Percentiles rank a stretch among this genome's conserved stretches.
phyloP scores from a whole-genome alignment of 2,888 invertebrate genomes.

The Cataglyphis rosenhaueri region DNA sequence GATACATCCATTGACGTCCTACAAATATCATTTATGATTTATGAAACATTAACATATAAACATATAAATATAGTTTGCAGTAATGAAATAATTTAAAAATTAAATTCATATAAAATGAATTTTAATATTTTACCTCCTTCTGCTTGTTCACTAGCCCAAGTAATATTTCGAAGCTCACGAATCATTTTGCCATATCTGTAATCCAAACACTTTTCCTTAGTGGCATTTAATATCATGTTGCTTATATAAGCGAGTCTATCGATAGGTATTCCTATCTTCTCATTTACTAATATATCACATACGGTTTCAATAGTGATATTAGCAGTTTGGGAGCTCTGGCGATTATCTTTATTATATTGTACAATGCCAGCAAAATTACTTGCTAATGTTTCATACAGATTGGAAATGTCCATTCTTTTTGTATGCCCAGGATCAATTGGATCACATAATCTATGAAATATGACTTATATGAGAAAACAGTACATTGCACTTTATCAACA shows the following conservation, averaged over 20 bases:
- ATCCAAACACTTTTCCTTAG: conserved; percentile 92
- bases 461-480: neutral
- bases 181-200: conserved; percentile 93
- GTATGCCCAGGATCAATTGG: conserved; percentile 89
- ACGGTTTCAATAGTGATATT: conserved; percentile 93
- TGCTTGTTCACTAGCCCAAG: conserved; percentile 89
- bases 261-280: conserved; percentile 88
- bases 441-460: conserved; percentile 89
- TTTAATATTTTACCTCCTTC: conserved; percentile 87
- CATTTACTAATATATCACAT: conserved; percentile 91
- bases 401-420: conserved; percentile 90
- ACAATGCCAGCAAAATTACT: conserved; percentile 96
- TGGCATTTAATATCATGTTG: conserved; percentile 88
- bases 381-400: conserved; percentile 93
- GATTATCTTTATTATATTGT: conserved; percentile 97
- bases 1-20: conserved; percentile 96
- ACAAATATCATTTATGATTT: conserved; percentile 30
- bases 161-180: conserved; percentile 88
- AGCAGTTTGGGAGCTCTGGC: conserved; percentile 87
- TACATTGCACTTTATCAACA: neutral
- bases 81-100: conserved; percentile 20
- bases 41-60: neutral
- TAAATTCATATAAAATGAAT: neutral
- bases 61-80: neutral
- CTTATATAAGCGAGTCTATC: conserved; percentile 92